phyloP scores from a whole-genome alignment of 2,797 vertebrate species.

The Chloroceryle amazona region DNA sequence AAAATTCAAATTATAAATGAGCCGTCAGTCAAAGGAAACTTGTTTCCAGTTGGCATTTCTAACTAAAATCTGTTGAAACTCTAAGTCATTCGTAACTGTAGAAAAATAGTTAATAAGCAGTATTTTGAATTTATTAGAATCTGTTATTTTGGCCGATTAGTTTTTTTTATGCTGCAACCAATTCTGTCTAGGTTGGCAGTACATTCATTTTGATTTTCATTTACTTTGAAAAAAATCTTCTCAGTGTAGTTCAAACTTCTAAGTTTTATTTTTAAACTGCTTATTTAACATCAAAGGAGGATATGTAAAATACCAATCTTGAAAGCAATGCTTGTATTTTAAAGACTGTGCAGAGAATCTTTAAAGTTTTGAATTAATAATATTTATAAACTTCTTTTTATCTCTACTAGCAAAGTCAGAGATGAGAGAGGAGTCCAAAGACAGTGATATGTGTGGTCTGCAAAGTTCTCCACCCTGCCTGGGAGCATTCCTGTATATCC shows the following conservation, averaged over 20 bases:
- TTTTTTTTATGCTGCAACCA: background rate
- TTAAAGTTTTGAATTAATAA: slow-evolving; percentile 18
- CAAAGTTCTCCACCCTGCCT: slow-evolving; percentile 63
- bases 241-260: background rate
- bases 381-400: slow-evolving; percentile 71
- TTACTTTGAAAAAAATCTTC: background rate
- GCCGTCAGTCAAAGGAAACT: background rate
- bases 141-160: background rate
- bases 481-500: slow-evolving; percentile 52
- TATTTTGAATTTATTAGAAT: background rate
- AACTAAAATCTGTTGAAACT: background rate
- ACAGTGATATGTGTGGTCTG: slow-evolving; percentile 76
- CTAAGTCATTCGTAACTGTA: background rate
- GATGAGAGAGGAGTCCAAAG: slow-evolving; percentile 75
- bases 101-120: background rate
- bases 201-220: slow-evolving; percentile 6
- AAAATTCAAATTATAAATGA: slow-evolving; percentile 7
- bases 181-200: background rate
- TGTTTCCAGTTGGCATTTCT: slow-evolving; percentile 25
- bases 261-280: background rate
- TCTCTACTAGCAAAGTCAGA: slow-evolving; percentile 74
- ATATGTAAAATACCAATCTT: background rate
- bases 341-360: background rate
- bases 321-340: background rate
- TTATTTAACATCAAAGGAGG: background rate